These are phyloP conservation scores for Nycticryphes semicollaris DNA, from an alignment of 2,113 vertebrate species.

Conservation along the genomic window DNA sequence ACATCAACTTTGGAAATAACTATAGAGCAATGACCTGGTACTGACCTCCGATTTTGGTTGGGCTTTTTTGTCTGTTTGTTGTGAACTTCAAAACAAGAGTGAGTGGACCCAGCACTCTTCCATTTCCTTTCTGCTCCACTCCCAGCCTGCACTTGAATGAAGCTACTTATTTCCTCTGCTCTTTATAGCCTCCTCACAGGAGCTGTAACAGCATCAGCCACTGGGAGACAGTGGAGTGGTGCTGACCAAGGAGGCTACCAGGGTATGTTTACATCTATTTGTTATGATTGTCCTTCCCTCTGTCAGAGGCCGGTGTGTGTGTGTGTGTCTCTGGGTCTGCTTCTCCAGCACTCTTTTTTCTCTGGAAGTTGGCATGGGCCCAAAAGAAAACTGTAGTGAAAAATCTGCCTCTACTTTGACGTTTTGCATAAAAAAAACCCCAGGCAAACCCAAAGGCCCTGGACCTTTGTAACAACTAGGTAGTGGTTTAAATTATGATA, in stretches of 20 bases:
- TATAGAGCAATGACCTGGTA: background rate
- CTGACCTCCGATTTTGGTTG: background rate
- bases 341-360: background rate
- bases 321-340: background rate
- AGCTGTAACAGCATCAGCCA: background rate
- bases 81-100: background rate
- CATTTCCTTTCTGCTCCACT: background rate
- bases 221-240: conserved; percentile 45
- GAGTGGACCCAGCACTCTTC: background rate
- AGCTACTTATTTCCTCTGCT: background rate
- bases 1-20: background rate
- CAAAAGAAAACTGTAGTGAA: background rate
- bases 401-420: background rate
- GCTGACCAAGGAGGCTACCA: background rate
- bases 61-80: background rate
- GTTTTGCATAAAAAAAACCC: background rate
- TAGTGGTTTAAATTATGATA: background rate
- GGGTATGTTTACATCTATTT: background rate
- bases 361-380: background rate
- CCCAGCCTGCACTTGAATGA: background rate
- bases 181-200: background rate
- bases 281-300: background rate
- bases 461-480: background rate
- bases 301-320: background rate
- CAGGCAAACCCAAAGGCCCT: background rate